Base-by-base conservation (phyloP, 2,113 vertebrate genomes). In the Orientallactaga bullata region DNA sequence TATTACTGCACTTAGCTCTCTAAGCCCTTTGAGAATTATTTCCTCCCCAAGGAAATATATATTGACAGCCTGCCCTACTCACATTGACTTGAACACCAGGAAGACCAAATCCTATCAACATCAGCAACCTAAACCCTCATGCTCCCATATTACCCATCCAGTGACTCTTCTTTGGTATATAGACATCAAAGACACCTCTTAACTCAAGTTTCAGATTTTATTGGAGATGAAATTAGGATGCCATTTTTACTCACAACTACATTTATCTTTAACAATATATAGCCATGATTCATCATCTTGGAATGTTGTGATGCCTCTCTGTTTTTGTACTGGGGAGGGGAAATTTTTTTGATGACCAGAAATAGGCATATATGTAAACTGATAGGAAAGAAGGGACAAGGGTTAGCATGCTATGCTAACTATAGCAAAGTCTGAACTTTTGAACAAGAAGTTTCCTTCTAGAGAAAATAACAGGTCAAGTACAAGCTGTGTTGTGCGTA, bases 301-400 rank as follows among this genome's bases (percentile, higher is more conserved):
- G 65, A 85, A 88, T 78, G 24, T n/a, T 74, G 26, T 63, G 24
- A 63, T 9, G 86, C 17, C 20, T 72, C 39, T 82, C 35, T 79
- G n/a, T 83, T 89, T 86, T 65, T 32, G 89, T 30, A 80, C 1
- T 37, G n/a, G n/a, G 21, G 58, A 65, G 3, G 76, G 58, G 32
- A 80, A 23, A 88, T 30, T 84, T 94, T 47, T 84, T 85, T 78
- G 37, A 39, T 73, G 39, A 82, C 65, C 60, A 89, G 10, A 90
- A 83, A 93, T 21, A 87, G 58, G 72, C 3, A 51, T 66, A 47
- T 32, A 42, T 42, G 18, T 69, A 93, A 88, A 35, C 16, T 65
- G 79, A 81, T n/a, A 61, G 24, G 71, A 60, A 73, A 74, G 16
- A 42, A 37, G 1, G 1, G 13, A 15, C 28, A 68, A 51, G 47